Conservation (phyloP, 2,888 invertebrate species). For the Diachrysia chrysitis region DNA sequence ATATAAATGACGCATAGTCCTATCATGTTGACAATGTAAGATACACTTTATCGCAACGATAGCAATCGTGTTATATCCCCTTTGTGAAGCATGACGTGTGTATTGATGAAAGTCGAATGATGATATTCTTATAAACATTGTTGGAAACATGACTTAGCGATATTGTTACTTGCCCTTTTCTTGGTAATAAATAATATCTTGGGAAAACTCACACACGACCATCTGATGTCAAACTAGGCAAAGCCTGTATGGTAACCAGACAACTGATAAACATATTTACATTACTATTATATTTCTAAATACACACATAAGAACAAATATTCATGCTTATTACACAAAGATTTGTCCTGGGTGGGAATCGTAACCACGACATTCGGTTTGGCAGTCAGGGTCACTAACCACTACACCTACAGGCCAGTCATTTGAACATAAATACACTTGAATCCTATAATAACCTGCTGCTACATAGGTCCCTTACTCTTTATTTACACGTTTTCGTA, state of each 20-base stretch:
- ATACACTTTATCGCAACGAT: slow-evolving; percentile 40
- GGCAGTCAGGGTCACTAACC: too few relatives aligned
- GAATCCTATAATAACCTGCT: not conserved
- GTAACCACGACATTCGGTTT: too few relatives aligned
- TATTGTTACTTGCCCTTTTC: not conserved
- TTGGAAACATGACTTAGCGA: not conserved
- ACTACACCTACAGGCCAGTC: too few relatives aligned
- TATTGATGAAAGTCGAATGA: slow-evolving; percentile 17
- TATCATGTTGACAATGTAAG: slow-evolving; percentile 31
- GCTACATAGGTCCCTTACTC: not conserved
- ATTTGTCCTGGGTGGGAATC: too few relatives aligned
- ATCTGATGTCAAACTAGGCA: too few relatives aligned
- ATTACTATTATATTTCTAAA: too few relatives aligned
- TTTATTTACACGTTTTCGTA: not conserved
- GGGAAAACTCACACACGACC: too few relatives aligned
- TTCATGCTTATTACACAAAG: too few relatives aligned
- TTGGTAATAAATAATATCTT: not conserved
- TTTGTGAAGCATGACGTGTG: slow-evolving; percentile 26
- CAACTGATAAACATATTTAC: too few relatives aligned
- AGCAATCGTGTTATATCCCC: slow-evolving; percentile 24
- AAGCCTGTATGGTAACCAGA: too few relatives aligned
- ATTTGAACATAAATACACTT: too few relatives aligned
- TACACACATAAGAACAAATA: too few relatives aligned
- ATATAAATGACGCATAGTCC: slow-evolving; percentile 15
- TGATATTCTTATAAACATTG: slow-evolving; percentile 2